Conservation (phyloP, 2,888 invertebrate genomes). For the Drosophila planitibia region DNA sequence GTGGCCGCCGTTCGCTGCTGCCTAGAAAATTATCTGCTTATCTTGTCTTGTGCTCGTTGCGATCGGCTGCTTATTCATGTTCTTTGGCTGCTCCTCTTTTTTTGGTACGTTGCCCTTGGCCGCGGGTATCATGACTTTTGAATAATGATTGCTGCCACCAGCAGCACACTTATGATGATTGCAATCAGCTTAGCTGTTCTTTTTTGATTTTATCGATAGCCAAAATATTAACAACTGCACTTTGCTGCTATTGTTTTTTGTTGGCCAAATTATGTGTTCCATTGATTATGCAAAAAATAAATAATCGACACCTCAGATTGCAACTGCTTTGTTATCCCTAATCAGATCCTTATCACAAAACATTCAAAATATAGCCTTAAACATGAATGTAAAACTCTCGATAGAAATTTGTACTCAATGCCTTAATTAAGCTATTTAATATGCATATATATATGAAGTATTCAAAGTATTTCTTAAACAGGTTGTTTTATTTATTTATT, state of each 20-base stretch:
- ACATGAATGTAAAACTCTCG: too few relatives aligned
- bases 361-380: not conserved
- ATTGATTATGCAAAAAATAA: not conserved
- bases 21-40: conserved; percentile 81
- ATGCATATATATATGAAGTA: not conserved
- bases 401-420: too few relatives aligned
- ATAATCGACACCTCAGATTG: not conserved
- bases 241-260: too few relatives aligned
- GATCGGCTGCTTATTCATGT: conserved; percentile 83
- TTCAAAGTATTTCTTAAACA: not conserved
- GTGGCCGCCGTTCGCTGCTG: conserved; percentile 49
- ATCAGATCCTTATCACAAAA: not conserved
- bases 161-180: conserved; percentile 17
- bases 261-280: not conserved
- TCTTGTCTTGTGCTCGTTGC: conserved; percentile 81
- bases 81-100: conserved; percentile 64
- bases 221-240: conserved; percentile 2
- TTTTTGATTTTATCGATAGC: not conserved
- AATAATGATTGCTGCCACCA: conserved; percentile 11
- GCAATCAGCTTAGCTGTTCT: conserved; percentile 9
- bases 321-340: not conserved
- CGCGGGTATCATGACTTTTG: conserved; percentile 41
- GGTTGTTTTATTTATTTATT: not conserved
- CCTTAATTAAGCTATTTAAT: not conserved
- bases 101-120: conserved; percentile 29